A percentile compares a stretch with the other conserved stretches of the same genome.
phyloP scores from a whole-genome alignment of 2,113 vertebrate genomes.

The Petroica traversi region DNA sequence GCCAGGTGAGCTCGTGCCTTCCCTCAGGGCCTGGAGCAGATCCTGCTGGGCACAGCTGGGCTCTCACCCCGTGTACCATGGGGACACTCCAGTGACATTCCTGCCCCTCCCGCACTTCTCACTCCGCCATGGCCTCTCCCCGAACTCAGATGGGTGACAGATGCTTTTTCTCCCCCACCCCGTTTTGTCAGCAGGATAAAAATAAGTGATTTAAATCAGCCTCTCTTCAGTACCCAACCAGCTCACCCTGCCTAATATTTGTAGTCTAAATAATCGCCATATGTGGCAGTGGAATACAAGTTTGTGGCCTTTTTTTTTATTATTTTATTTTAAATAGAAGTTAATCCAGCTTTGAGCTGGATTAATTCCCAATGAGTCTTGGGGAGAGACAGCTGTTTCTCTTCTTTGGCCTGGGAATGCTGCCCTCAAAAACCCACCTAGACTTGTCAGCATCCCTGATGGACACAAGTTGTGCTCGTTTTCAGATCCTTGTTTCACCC shows the following conservation, averaged over 20 bases:
- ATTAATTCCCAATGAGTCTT: conserved; percentile 55
- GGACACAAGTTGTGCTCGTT: background rate
- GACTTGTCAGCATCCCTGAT: background rate
- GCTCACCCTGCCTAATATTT: conserved; percentile 50
- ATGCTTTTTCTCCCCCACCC: conserved; percentile 11
- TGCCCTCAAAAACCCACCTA: conserved; percentile 25
- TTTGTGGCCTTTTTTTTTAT: background rate
- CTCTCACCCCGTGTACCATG: rapidly evolving
- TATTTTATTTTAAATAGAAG: background rate
- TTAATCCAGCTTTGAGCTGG: conserved; percentile 43
- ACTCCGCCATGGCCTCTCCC: background rate
- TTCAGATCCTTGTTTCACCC: background rate
- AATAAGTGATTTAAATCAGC: conserved; percentile 45
- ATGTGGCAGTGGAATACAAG: conserved; percentile 42
- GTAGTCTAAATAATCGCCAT: conserved; percentile 50
- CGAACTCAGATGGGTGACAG: conserved; percentile 26
- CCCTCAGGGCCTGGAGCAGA: rapidly evolving
- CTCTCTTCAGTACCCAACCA: background rate
- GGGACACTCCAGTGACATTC: rapidly evolving
- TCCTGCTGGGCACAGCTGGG: background rate
- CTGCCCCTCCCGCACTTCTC: background rate
- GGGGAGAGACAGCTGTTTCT: conserved; percentile 36
- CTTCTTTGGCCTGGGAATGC: background rate
- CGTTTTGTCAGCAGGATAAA: conserved; percentile 45
- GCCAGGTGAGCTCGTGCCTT: background rate